Base-by-base conservation (phyloP, 2,797 vertebrate species). In the Ispidina picta region DNA sequence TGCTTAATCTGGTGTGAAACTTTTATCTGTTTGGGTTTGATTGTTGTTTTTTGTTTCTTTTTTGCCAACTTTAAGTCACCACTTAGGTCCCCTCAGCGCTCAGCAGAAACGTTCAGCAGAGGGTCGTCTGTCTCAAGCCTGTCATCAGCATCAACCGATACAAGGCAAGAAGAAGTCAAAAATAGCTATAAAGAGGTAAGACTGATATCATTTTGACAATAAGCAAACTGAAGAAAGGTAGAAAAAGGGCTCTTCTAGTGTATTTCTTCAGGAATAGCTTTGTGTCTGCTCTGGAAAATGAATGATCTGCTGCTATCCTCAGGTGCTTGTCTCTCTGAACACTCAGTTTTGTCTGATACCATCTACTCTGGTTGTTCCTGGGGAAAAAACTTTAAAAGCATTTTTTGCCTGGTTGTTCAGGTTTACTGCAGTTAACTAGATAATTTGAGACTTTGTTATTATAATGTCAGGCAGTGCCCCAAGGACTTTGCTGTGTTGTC, bases 111-210 rank as follows among this genome's bases (percentile, higher is more conserved):
- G 94, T 97, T 98, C 97, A 99, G 98, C 95, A 98, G 98, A 21
- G 97, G 97, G 25, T 99, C 98, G 12, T 99, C 98, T 16, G 46
- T 98, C 82, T 99, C 98, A 91, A 99, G 98, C 96, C 96, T 97
- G 9, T 99, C 98, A 16, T 99, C 99, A 6, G 23, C 96, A 66
- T 96, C 97, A 15, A 93, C 94, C 4, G 97, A 98, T 83, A 79
- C 71, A 72, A 98, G 94, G 86, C 98, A 97, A 10, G 98, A 99
- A 56, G 96, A 95, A 18, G 93, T 97, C 13, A 97, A 97, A 60
- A 97, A 96, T 49, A 97, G 92, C 74, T 98, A 98, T 66, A 97
- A 98, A 97, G 98, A 99, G 98, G 99, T 99, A 81, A 97, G 96
- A 52, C n/a, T 71, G 33, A 55, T 52, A 8, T 59, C 69, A 8